Base-by-base conservation (phyloP, 1,140 invertebrate genomes). In the Drosophila biarmipes region DNA sequence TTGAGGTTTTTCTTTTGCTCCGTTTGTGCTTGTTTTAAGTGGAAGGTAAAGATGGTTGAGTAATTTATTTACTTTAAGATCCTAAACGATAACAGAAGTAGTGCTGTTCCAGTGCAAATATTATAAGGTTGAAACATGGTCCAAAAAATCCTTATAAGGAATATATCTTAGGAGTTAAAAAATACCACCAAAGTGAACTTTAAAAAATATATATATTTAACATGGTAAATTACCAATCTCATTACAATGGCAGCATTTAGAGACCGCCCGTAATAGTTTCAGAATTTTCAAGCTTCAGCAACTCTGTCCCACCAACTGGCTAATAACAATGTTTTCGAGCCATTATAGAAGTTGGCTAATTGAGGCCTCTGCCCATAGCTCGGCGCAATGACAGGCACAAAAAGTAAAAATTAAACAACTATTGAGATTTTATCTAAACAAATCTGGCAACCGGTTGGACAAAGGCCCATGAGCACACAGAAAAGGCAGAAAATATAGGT, bases 1-100 rank as follows among this genome's bases (percentile, higher is more conserved):
- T 87, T 89, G 37, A 84, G 84, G 75, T 87, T 76, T 87, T 77
- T 67, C 59, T 74, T 75, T 68, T 57, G 79, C 67, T 63, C 45
- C 19, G 71, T 64, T 73, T 37, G 71, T 56, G 71, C 38, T 35
- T 31, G 56, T 80, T 53, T 59, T 56, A 15, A 71, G 55, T 63
- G 75, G 69, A 78, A 89, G 62, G 82, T 87, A 54, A 57, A 55
- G 51, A 12, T 53, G 11, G 6, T 46, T 27, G n/a, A 17, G 31
- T 14, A 27, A 34, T 24, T 34, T 10, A 2, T 27, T 48, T 35
- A 4, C 7, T 24, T 37, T 2, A 35, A 17, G 19, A 48, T 48
- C 31, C 37, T 48, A 51, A 37, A 12, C 2, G 24, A 57, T 31
- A 17, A 10, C 10, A 1, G 3, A 29, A 11, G 24, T 17, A 17